phyloP scores from a whole-genome alignment of 2,113 vertebrate species.

The Tachuris rubrigastra region DNA sequence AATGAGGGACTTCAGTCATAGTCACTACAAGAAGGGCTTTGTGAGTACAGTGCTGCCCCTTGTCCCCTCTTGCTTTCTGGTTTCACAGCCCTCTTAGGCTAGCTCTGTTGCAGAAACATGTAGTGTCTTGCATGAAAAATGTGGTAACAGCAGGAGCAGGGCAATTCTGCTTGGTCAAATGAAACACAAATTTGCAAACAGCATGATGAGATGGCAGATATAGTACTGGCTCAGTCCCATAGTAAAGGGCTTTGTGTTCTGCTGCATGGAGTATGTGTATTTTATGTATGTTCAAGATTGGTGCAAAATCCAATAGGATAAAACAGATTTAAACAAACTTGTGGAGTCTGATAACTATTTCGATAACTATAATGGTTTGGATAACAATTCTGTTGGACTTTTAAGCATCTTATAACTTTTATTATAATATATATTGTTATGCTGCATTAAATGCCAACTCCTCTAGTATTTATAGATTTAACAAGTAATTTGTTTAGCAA shows the following conservation, averaged over 20 bases:
- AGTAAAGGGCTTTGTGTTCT: background rate
- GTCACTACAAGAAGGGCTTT: background rate
- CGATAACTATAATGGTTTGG: background rate
- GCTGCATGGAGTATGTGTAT: accelerated
- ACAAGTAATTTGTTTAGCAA: background rate
- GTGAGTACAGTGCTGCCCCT: background rate
- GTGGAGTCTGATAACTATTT: background rate
- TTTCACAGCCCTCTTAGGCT: background rate
- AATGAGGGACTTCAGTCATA: background rate
- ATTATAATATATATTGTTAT: background rate
- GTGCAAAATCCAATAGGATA: background rate
- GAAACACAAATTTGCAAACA: background rate
- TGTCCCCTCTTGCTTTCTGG: background rate
- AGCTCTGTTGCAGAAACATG: background rate
- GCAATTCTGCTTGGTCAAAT: background rate
- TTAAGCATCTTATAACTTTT: background rate
- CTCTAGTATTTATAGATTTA: background rate
- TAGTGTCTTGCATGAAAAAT: background rate
- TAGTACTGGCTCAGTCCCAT: background rate
- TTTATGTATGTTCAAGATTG: background rate
- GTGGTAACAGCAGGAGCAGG: background rate
- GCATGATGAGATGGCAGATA: background rate
- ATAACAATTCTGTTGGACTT: background rate
- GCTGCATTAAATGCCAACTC: background rate
- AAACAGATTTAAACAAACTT: background rate